phyloP scores from a whole-genome alignment of 2,888 invertebrate species.

The Penaeus monodon region DNA sequence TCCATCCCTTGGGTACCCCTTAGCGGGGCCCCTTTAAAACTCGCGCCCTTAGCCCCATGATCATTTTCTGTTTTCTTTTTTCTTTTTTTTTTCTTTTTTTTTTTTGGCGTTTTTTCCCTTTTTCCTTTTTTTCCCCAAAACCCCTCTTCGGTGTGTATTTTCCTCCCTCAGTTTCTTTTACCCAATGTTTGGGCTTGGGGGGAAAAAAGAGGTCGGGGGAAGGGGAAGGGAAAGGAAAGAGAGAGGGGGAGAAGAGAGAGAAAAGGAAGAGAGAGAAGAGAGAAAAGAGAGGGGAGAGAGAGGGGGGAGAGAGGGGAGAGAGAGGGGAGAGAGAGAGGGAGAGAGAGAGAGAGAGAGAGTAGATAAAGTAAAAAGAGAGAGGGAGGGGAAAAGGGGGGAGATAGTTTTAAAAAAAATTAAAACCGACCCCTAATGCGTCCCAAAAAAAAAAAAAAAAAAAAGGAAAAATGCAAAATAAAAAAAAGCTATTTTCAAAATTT shows the following conservation, averaged over 20 bases:
- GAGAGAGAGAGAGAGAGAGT: not conserved
- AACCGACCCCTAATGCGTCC: not conserved
- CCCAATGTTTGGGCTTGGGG: no score
- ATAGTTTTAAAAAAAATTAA: not conserved
- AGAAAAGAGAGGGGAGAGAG: not conserved
- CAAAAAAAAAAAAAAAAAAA: not conserved
- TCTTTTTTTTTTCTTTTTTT: slow-evolving; percentile 1
- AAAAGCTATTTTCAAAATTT: no score
- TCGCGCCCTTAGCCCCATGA: no score
- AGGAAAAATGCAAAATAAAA: not conserved
- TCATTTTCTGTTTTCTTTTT: not conserved
- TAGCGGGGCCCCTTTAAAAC: no score
- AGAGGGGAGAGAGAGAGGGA: not conserved
- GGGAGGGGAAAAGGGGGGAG: not conserved
- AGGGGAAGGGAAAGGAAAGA: no score
- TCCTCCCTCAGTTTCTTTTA: no score
- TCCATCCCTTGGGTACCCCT: no score
- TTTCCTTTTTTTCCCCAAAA: not conserved
- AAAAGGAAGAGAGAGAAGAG: not conserved
- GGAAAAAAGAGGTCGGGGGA: no score
- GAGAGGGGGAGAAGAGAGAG: not conserved
- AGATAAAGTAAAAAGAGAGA: not conserved
- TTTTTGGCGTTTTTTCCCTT: not conserved
- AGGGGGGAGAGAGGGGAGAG: no score
- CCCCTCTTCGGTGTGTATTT: not conserved